Conservation (phyloP, 23 tunicate species). For the Trididemnum miniatum region DNA sequence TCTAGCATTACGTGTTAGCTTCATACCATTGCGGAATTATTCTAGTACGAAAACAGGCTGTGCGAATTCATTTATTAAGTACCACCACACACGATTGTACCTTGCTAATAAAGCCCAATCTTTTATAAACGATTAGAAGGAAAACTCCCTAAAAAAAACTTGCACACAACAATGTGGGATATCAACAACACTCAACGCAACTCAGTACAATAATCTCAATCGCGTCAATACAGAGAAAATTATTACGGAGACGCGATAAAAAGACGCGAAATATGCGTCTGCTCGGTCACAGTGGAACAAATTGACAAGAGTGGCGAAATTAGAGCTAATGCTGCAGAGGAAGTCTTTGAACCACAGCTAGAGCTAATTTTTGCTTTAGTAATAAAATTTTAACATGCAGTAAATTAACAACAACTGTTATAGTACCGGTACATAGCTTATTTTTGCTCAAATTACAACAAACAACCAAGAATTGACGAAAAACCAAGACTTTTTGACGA, state of each 20-base stretch:
- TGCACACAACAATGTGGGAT: slow-evolving; percentile 8
- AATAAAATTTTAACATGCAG: background rate
- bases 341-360: background rate
- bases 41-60: no score
- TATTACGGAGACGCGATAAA: no score
- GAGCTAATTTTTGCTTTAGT: background rate
- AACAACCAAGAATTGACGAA: background rate
- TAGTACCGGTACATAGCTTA: background rate
- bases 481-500: background rate
- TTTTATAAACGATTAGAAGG: background rate
- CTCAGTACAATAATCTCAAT: no score
- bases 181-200: no score
- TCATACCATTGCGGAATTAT: background rate
- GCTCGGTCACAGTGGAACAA: background rate
- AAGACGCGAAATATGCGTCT: no score
- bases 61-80: slow-evolving; percentile 9
- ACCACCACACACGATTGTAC: slow-evolving; percentile 15
- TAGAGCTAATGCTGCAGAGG: no score
- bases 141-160: background rate
- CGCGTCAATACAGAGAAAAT: no score
- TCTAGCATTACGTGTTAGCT: no score
- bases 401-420: background rate
- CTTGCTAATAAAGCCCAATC: slow-evolving; percentile 1
- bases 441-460: background rate
- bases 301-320: background rate